Evolutionary conservation across 2,888 invertebrate species (phyloP).

Genomic region (Melangyna quadrimaculata): DNA sequence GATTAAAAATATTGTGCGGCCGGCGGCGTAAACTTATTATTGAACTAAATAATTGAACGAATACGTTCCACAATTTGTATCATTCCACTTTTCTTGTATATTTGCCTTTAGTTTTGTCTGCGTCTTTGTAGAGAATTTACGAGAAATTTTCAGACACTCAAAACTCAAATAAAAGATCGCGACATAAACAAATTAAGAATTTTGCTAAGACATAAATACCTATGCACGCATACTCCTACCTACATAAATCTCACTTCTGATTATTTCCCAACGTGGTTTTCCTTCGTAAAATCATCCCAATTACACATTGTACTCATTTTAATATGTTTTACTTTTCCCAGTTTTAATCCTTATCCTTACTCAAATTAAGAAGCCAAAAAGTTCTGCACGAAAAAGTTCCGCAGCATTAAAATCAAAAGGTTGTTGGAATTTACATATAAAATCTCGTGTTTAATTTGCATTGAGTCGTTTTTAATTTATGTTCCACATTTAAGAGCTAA

Average conservation of each 20-base stretch:
- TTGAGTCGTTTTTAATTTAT: constrained; percentile 61
- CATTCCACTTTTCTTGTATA: too few relatives aligned
- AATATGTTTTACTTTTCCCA: not conserved
- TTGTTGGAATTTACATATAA: constrained; percentile 47
- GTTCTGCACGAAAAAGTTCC: constrained; percentile 26
- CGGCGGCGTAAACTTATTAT: too few relatives aligned
- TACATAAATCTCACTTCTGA: not conserved
- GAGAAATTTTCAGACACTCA: not conserved
- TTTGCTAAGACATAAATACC: not conserved
- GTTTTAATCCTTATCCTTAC: not conserved
- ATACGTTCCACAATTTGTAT: too few relatives aligned
- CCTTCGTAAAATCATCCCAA: constrained; percentile 2
- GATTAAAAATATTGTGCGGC: too few relatives aligned
- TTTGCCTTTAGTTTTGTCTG: too few relatives aligned
- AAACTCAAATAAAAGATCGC: not conserved
- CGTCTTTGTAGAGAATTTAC: too few relatives aligned
- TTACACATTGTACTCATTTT: constrained; percentile 10
- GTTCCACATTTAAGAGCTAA: constrained; percentile 34
- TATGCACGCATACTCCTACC: too few relatives aligned
- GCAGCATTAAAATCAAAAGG: constrained; percentile 19
- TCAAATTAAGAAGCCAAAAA: constrained; percentile 10
- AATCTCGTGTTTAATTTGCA: constrained; percentile 53
- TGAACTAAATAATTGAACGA: too few relatives aligned
- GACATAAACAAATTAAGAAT: not conserved
- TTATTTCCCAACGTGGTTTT: not conserved